Base-by-base conservation (phyloP, 1,140 invertebrate genomes). In the Drosophila prosaltans region DNA sequence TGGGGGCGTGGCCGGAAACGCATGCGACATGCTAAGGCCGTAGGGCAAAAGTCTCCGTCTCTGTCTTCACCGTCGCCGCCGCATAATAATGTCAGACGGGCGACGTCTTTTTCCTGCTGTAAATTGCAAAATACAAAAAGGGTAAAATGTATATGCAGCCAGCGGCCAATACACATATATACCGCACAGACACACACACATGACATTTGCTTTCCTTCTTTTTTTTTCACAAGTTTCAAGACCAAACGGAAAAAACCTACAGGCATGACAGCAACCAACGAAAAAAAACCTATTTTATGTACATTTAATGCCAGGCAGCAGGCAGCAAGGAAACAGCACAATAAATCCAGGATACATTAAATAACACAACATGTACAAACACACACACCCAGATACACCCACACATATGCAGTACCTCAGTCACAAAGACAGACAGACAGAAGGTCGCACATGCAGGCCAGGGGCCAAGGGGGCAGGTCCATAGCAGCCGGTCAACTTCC, bases 271-370 rank as follows among this genome's bases (percentile, higher is more conserved):
- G 45, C 21, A 51, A 51, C 21, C 21, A 51, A 51, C 48, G 60
- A 32, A 59, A 73, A 69, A 58, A 82, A 9, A 24, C 21, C n/a
- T 36, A 58, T 65, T 83, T 82, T 86, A 83, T 86, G 80, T 83
- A 80, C 83, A 83, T 86, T 86, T 88, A 88, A 89, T 89, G 74
- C 80, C 75, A 71, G 77, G 77, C 83, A 80, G 83, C 83, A 78
- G 77, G 72, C 76, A 65, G 72, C 75, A 82, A 88, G 84, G 80
- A 88, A 88, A 83, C 84, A 89, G 69, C 74, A 83, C 84, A 88
- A 88, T 88, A 88, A 88, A 88, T 88, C 78, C 84, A 89, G 84
- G 84, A 88, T 88, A 88, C 84, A 88, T 88, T 88, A 88, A 88
- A 81, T 88, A 83, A 88, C 84, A 88, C 77, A 83, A 65, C 55